Evolutionary conservation across 2,113 vertebrate species (phyloP), one percentile per base, ranked within the genome.

Genomic region (Zosterops borbonicus): DNA sequence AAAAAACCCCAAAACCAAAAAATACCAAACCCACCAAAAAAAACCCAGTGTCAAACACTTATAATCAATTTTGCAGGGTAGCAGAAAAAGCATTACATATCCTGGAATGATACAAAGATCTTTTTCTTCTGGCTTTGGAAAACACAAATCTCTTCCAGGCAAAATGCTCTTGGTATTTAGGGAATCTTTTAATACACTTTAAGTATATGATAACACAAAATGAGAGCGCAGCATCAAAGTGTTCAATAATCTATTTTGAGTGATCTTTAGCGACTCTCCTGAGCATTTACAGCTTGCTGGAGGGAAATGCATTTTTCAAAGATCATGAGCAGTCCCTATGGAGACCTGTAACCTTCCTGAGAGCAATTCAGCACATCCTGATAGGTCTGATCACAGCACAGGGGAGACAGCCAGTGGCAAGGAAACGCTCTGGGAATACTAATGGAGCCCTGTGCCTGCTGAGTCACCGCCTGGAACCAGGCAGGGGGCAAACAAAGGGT

Each of bases 331-430:
- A 44, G 89, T 97, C 96, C 97, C 96, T 96, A 31, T 55, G 95
- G 97, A 96, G 92, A 96, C 88, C 92, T 64, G 92, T 92, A 97
- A 95, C 96, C 95, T 97, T 97, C 95, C 86, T 93, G 75, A 39
- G 92, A 97, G 95, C 88, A 83, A 93, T 92, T 95, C 88, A 56
- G 31, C 76, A 70, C 92, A 69, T 89, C 81, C 75, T 84, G 88
- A 91, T 94, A 10, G 83, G 62, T 91, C 95, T 97, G 88, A 95
- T 88, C 86, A 41, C 63, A 56, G 86, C 84, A 31, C 83, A 50
- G 59, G 95, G 37, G 74, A 95, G 80, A 87, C 74, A 94, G 91
- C 2, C 50, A 8, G 68, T 11, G 84, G 64, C 11, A 87, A 92
- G 59, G 33, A 17, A 81, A 79, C 1, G 12, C 86, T 85, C 29